These are phyloP conservation scores for Capromys pilorides DNA, from an alignment of 2,797 vertebrate species.

Conservation along the genomic window DNA sequence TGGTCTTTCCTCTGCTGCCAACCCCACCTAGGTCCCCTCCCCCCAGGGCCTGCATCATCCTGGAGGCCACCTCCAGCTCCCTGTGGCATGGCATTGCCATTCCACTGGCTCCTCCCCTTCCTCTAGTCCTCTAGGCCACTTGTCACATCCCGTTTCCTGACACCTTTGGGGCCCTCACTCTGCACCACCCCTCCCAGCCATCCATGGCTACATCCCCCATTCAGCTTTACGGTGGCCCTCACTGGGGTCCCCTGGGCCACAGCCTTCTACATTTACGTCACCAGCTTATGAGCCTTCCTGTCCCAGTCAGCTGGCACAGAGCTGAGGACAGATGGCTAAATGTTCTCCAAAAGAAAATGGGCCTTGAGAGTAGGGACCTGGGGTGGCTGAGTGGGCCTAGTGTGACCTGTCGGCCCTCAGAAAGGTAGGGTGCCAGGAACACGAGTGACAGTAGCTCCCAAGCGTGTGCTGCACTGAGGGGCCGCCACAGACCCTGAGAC, in stretches of 20 bases:
- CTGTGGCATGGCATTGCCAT: rapidly evolving
- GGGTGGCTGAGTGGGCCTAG: not conserved
- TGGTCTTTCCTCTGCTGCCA: not conserved
- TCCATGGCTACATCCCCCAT: not conserved
- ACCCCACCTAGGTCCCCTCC: not conserved
- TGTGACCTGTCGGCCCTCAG: not conserved
- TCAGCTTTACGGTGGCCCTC: not conserved
- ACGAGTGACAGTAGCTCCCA: conserved; percentile 26
- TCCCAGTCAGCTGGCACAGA: conserved; percentile 13
- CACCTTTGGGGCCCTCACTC: rapidly evolving
- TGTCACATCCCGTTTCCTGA: not conserved
- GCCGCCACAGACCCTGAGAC: not conserved
- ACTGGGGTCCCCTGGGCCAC: not conserved
- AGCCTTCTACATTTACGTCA: conserved; percentile 17
- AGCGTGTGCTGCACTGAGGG: not conserved
- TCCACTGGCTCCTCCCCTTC: not conserved
- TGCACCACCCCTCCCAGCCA: conserved; percentile 30
- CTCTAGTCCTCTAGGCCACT: not conserved
- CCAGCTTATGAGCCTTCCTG: conserved; percentile 65
- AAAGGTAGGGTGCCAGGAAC: not conserved
- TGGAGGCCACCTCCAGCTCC: not conserved
- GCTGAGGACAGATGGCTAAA: not conserved
- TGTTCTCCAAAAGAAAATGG: not conserved
- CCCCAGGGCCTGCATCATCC: not conserved
- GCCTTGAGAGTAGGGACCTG: not conserved